Evolutionary conservation across 2,113 vertebrate species (phyloP), one percentile per base, ranked within the genome.

Genomic region (Sorex fumeus): DNA sequence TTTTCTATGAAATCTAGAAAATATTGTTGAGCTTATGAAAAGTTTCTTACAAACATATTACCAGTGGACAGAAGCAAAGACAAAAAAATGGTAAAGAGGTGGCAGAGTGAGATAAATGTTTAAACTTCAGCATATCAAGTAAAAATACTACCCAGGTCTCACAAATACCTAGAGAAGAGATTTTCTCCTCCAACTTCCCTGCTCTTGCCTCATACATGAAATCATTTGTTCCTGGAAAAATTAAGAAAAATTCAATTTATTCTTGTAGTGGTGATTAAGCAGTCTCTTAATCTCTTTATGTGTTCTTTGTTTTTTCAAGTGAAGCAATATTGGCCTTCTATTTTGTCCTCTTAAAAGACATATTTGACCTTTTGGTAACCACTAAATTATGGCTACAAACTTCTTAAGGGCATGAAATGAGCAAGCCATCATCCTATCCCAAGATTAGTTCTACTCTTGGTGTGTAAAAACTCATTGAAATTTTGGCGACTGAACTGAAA

Each of bases 221-320:
- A 70, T 27, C 11, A 69, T 85, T 67, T 81, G 45, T 43, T 93
- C 18, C 60, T 50, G 25, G 8, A 30, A 3, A 93, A 71, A 79
- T 80, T 82, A 74, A 82, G 36, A 66, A 82, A 69, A 67, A 23
- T 67, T 86, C 18, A 62, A 15, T 60, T 4, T 2, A 45, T 15
- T 28, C 64, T 84, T 83, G 32, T 28, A 66, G 36, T 32, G 13
- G 43, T 69, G 8, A 10, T 87, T 79, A 57, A 75, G 72, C 88
- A 45, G 28, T 72, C 74, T 76, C 30, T 60, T 45, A 32, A 32
- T 34, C 13, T 93, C 50, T 10, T 28, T 27, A 66, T 66, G 30
- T 10, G 8, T 84, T 82, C 36, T 83, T 87, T 64, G 30, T 47
- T 53, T 91, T 84, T 82, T 34, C 28, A 93, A 60, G n/a, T 27